These are phyloP conservation scores for Pteropus rufus DNA, from an alignment of 2,797 vertebrate species.

Conservation along the genomic window DNA sequence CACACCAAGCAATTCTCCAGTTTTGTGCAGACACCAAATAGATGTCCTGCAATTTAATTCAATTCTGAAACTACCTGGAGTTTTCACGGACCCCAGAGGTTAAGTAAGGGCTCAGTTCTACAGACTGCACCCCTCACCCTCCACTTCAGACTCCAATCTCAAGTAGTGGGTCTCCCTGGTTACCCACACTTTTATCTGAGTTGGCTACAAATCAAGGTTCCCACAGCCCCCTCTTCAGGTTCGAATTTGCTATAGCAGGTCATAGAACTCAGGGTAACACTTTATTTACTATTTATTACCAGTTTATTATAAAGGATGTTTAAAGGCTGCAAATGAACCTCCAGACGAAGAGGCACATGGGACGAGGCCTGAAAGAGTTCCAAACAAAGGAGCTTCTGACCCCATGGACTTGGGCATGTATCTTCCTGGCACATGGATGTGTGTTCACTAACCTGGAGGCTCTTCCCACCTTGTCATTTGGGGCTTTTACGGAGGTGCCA, in stretches of 20 bases:
- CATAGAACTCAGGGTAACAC: background rate
- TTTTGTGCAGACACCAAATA: background rate
- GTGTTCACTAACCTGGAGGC: background rate
- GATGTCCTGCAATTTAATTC: background rate
- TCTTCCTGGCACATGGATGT: background rate
- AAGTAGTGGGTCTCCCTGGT: background rate
- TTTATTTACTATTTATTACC: too few species aligned
- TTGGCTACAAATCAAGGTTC: background rate
- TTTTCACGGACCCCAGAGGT: background rate
- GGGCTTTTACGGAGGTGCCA: background rate
- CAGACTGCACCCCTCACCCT: background rate
- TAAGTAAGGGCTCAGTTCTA: background rate
- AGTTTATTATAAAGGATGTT: background rate
- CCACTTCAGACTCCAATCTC: background rate
- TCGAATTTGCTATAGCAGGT: background rate
- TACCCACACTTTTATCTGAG: background rate
- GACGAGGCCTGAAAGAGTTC: background rate
- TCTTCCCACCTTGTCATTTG: background rate
- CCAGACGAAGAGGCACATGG: too few species aligned
- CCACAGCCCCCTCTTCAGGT: background rate
- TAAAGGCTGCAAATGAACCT: background rate
- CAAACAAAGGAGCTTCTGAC: background rate
- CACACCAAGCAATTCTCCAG: background rate
- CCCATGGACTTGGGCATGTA: background rate
- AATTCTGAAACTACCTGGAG: background rate